Conservation (phyloP, 2,888 invertebrate genomes). For the Cheilosia urbana region DNA sequence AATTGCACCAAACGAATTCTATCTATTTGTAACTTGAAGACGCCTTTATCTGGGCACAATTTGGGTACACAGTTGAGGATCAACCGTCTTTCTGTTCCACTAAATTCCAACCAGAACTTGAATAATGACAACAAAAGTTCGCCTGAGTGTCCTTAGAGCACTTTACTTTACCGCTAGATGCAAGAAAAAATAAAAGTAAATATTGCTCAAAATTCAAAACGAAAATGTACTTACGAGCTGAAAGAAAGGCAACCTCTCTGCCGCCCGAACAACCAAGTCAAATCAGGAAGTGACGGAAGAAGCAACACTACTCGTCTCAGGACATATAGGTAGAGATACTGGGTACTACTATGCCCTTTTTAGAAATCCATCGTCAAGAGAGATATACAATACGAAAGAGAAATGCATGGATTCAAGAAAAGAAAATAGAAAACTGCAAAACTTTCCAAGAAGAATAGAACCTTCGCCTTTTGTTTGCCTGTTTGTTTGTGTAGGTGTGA, state of each 20-base stretch:
- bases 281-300: slow-evolving; percentile 62
- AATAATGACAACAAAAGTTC: slow-evolving; percentile 67
- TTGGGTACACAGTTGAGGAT: slow-evolving; percentile 36
- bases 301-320: slow-evolving; percentile 43
- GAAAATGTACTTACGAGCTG: slow-evolving; percentile 48
- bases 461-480: slow-evolving; percentile 15
- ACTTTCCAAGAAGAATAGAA: slow-evolving; percentile 31
- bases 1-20: slow-evolving; percentile 24
- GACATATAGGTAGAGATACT: no score
- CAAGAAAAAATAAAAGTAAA: slow-evolving; percentile 4
- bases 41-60: slow-evolving; percentile 6
- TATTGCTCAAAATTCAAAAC: slow-evolving; percentile 38
- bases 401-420: background rate
- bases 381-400: slow-evolving; percentile 29
- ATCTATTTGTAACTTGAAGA: slow-evolving; percentile 5
- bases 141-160: slow-evolving; percentile 55
- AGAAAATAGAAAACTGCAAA: slow-evolving; percentile 23
- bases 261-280: slow-evolving; percentile 27
- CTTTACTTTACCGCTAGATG: slow-evolving; percentile 14
- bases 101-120: slow-evolving; percentile 46
- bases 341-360: background rate
- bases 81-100: slow-evolving; percentile 12
- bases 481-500: background rate
- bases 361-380: no score
- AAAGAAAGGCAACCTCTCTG: slow-evolving; percentile 10